Conservation (phyloP, 2,888 invertebrate genomes). For the Drosophila robusta region DNA sequence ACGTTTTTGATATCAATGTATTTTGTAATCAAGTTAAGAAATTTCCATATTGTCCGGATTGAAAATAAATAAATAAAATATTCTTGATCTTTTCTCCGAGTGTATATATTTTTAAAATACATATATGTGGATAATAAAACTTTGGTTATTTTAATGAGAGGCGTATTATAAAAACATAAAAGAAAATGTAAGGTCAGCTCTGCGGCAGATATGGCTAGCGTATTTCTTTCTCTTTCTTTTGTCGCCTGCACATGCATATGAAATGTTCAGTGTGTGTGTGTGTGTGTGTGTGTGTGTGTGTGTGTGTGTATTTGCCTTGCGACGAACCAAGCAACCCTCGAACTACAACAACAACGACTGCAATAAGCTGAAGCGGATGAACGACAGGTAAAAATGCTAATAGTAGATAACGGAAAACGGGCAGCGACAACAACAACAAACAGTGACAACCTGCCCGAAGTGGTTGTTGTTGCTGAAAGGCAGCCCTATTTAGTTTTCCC, state of each 20-base stretch:
- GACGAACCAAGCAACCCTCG: slow-evolving; percentile 42
- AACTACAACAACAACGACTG: slow-evolving; percentile 14
- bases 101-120: neutral
- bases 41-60: too few relatives aligned
- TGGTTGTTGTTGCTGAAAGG: slow-evolving; percentile 24
- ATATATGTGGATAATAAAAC: neutral
- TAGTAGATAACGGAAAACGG: slow-evolving; percentile 64
- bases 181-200: slow-evolving; percentile 14
- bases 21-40: too few relatives aligned
- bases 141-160: neutral
- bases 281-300: slow-evolving; percentile 1
- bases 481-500: slow-evolving; percentile 53
- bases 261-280: slow-evolving; percentile 1
- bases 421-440: slow-evolving; percentile 32
- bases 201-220: neutral
- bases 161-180: slow-evolving; percentile 2
- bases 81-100: too few relatives aligned
- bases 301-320: slow-evolving; percentile 23
- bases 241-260: slow-evolving; percentile 35
- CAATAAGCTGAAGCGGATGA: slow-evolving; percentile 52
- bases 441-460: slow-evolving; percentile 44
- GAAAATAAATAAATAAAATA: neutral
- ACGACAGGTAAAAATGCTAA: slow-evolving; percentile 71
- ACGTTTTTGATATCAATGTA: too few relatives aligned
- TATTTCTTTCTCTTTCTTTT: slow-evolving; percentile 29